Conservation (phyloP, 1,140 invertebrate species). For the Trichonephila clavata region DNA sequence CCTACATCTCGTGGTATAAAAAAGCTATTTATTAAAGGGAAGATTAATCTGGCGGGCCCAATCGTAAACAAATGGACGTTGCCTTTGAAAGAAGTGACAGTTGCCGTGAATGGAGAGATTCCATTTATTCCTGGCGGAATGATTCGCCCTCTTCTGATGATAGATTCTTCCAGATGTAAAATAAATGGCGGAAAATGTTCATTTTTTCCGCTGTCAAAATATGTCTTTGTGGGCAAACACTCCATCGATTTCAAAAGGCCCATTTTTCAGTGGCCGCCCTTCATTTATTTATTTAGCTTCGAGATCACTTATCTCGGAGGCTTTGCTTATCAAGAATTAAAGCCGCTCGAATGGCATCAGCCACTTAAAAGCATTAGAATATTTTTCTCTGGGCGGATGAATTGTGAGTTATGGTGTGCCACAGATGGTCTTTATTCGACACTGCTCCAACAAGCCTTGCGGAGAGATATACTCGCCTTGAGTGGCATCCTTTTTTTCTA, state of each 20-base stretch:
- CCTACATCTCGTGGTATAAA: too few relatives aligned
- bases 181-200: conserved; percentile 15
- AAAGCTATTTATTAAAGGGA: not conserved
- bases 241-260: not conserved
- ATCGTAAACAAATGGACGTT: not conserved
- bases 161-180: not conserved
- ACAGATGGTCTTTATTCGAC: too few relatives aligned
- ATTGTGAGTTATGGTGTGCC: too few relatives aligned
- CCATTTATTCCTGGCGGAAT: not conserved
- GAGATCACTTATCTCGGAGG: not conserved
- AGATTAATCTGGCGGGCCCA: not conserved
- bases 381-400: not conserved
- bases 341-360: not conserved
- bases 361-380: not conserved
- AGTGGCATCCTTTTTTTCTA: too few relatives aligned
- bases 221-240: not conserved
- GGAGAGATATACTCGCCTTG: too few relatives aligned
- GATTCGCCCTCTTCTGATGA: not conserved
- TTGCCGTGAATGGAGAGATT: not conserved
- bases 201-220: conserved; percentile 18
- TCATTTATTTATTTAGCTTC: conserved; percentile 3
- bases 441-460: too few relatives aligned
- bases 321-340: not conserved
- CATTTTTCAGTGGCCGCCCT: not conserved
- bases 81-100: not conserved